Evolutionary conservation across 2,797 vertebrate species (phyloP), one percentile per base, ranked within the genome.

Genomic region (Salarias fasciatus): DNA sequence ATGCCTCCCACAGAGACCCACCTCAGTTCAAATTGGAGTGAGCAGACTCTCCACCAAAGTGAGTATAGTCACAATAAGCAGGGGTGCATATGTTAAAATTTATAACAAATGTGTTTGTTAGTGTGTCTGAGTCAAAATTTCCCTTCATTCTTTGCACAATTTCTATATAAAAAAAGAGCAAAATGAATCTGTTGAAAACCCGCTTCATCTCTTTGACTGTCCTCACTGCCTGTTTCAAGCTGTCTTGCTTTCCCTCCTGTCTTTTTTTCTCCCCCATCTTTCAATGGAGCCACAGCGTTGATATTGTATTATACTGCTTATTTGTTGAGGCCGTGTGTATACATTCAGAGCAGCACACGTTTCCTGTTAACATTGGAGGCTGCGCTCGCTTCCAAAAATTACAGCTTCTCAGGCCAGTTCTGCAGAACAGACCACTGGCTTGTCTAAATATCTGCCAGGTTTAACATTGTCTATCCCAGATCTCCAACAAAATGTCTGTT

Each of bases 341-440:
- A 88, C 83, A 83, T 90, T 87, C 79, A 71, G 76, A 57, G 73
- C 75, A 82, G 80, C 71, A 70, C 85, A 88, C 71, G 15, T 87
- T 91, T 91, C 89, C 90, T 91, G 88, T 91, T 91, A 89, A 90
- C 80, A 58, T 86, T 86, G 80, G 82, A 86, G 72, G 55, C 77
- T 65, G 56, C 75, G 64, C 54, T 79, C 61, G 53, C 76, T 73
- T 86, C 82, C 80, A 88, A 86, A 89, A 84, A 90, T 83, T 65
- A 89, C 68, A 86, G 69, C 69, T 86, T 87, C 75, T 79, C 75
- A 54, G 63, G 77, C 87, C 86, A 90, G 71, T 67, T 75, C 70
- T 83, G 69, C 68, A 69, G 81, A 86, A 86, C 87, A 89, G 86
- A 85, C 82, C 74, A 28, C 77, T 53, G 77, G 71, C 86, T 88